A percentile compares a stretch with the other conserved stretches of the same genome.
phyloP scores from a whole-genome alignment of 1,140 invertebrate genomes.

The Cydia pomonella region DNA sequence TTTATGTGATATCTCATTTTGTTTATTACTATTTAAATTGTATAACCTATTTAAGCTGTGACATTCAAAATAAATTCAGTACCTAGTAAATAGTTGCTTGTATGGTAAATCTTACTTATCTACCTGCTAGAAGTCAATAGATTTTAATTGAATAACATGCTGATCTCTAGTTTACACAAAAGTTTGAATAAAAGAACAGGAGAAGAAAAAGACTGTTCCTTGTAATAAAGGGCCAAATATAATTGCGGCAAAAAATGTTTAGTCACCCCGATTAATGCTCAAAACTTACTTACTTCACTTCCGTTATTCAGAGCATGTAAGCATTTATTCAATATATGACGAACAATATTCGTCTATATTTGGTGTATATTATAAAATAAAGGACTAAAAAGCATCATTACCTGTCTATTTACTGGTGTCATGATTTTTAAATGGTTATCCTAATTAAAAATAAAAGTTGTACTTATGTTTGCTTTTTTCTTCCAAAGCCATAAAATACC shows the following conservation, averaged over 20 bases:
- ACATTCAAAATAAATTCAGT: neutral
- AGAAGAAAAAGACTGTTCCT: neutral
- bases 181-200: neutral
- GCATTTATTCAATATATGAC: neutral
- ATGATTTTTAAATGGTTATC: no score
- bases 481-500: no score
- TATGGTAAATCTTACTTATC: no score
- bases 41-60: neutral
- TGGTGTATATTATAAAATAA: constrained; percentile 2
- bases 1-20: neutral
- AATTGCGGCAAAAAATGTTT: neutral
- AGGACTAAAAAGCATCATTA: neutral
- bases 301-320: no score
- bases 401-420: neutral
- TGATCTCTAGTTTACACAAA: neutral
- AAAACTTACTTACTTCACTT: no score
- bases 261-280: neutral
- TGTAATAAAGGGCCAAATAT: neutral
- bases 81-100: no score
- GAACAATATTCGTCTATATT: neutral
- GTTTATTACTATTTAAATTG: neutral
- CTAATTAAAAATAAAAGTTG: no score
- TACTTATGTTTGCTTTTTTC: no score
- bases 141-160: neutral
- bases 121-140: no score